phyloP scores from a whole-genome alignment of 2,113 vertebrate genomes.

The Prunella himalayana region DNA sequence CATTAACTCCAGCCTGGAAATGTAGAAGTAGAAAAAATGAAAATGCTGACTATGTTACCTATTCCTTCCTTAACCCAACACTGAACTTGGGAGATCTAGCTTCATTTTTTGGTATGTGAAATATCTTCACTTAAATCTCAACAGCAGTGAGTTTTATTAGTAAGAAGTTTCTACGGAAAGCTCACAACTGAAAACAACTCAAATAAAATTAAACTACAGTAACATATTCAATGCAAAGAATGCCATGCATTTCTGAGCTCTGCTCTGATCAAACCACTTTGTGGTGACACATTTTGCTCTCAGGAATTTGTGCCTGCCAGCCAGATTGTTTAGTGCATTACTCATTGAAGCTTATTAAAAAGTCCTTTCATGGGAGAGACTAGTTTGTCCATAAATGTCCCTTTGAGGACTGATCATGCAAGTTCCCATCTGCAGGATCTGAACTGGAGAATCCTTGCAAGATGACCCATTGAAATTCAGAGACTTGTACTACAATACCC shows the following conservation, averaged over 20 bases:
- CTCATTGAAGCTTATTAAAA: neutral
- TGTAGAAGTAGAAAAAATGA: neutral
- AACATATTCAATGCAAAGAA: neutral
- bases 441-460: neutral
- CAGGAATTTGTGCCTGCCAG: slow-evolving; percentile 32
- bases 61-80: neutral
- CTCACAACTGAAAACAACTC: neutral
- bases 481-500: neutral
- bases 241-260: neutral
- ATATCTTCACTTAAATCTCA: neutral
- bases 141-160: neutral
- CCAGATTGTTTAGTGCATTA: neutral
- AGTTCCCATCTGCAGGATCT: neutral
- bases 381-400: neutral
- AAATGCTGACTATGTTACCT: neutral
- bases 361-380: neutral
- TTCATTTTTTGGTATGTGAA: neutral
- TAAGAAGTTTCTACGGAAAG: neutral
- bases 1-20: neutral
- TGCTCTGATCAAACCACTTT: neutral
- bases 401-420: neutral
- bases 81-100: neutral
- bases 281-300: slow-evolving; percentile 5
- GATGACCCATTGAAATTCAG: neutral
- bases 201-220: neutral